Evolutionary conservation across 1,140 invertebrate species (phyloP).

Genomic region (Calliopsis andreniformis): DNA sequence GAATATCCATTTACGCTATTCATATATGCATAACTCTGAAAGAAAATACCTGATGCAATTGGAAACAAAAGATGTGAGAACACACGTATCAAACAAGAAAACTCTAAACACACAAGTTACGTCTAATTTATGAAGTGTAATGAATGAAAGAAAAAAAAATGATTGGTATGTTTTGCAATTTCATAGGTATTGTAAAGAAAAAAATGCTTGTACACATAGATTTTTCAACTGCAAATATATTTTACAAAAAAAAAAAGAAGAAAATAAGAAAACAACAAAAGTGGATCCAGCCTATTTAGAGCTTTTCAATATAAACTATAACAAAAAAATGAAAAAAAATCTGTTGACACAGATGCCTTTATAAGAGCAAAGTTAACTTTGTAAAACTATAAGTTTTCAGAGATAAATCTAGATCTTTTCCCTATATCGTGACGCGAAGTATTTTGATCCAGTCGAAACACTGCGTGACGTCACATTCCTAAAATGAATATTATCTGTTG

Average conservation of each 20-base stretch:
- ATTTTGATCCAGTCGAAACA: slow-evolving; percentile 67
- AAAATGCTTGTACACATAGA: slow-evolving; percentile 19
- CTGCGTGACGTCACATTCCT: slow-evolving; percentile 52
- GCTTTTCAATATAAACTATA: slow-evolving; percentile 2
- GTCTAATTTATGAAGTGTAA: slow-evolving; percentile 4
- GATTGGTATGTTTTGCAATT: slow-evolving; percentile 10
- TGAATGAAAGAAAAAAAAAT: background rate
- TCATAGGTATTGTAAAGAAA: slow-evolving; percentile 31
- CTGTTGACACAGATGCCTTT: slow-evolving; percentile 13
- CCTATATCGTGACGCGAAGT: slow-evolving; percentile 54
- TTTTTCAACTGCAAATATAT: slow-evolving; percentile 46
- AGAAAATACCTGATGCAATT: background rate
- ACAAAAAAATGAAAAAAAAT: slow-evolving; percentile 26
- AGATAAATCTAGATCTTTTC: slow-evolving; percentile 17
- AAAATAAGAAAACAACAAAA: slow-evolving; percentile 22
- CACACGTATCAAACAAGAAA: slow-evolving; percentile 3
- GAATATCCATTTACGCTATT: slow-evolving; percentile 49
- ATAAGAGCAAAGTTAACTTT: slow-evolving; percentile 23
- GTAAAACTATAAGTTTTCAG: slow-evolving; percentile 40
- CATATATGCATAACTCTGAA: slow-evolving; percentile 13
- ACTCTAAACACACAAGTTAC: slow-evolving; percentile 1
- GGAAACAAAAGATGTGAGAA: slow-evolving; percentile 1
- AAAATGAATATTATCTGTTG: slow-evolving; percentile 58
- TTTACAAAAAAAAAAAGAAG: slow-evolving; percentile 37
- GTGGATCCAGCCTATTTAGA: slow-evolving; percentile 22